A percentile compares a stretch with the other conserved stretches of the same genome.
These are phyloP conservation scores for Eretmochelys imbricata DNA, from an alignment of 2,113 vertebrate species.

Conservation along the genomic window DNA sequence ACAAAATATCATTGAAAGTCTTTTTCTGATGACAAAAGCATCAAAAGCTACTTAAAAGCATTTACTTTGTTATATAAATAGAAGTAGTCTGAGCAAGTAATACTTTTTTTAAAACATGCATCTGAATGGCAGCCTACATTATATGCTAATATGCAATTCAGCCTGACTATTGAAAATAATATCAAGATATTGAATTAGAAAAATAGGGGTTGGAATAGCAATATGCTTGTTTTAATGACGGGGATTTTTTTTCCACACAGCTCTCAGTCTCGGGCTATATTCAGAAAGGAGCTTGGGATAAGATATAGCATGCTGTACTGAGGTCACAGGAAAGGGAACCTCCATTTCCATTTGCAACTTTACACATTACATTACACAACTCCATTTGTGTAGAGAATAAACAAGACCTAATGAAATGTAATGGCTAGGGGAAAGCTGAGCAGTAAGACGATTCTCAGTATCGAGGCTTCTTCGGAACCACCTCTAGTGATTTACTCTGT, in stretches of 20 bases:
- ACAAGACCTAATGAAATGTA: background rate
- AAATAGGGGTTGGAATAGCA: background rate
- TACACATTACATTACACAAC: too few species aligned
- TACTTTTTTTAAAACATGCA: background rate
- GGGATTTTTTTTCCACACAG: background rate
- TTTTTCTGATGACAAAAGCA: slow-evolving; percentile 32
- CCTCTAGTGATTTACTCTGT: background rate
- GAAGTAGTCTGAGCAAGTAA: slow-evolving; percentile 25
- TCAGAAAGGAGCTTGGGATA: background rate
- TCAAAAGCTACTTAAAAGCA: slow-evolving; percentile 17
- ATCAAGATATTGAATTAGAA: slow-evolving; percentile 28
- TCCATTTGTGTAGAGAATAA: background rate
- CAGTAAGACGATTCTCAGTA: background rate
- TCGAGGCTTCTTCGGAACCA: slow-evolving; percentile 23
- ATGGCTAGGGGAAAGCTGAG: background rate
- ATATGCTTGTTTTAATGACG: background rate
- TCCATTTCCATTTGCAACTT: background rate
- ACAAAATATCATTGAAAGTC: slow-evolving; percentile 15
- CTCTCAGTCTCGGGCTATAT: rapidly evolving
- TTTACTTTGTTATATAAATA: slow-evolving; percentile 42
- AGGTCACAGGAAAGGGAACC: background rate
- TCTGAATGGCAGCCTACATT: slow-evolving; percentile 10
- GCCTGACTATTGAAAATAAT: slow-evolving; percentile 8
- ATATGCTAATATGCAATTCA: slow-evolving; percentile 35
- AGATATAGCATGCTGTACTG: background rate